phyloP scores from a whole-genome alignment of 2,888 invertebrate species.

The Platerodrilus igneus region DNA sequence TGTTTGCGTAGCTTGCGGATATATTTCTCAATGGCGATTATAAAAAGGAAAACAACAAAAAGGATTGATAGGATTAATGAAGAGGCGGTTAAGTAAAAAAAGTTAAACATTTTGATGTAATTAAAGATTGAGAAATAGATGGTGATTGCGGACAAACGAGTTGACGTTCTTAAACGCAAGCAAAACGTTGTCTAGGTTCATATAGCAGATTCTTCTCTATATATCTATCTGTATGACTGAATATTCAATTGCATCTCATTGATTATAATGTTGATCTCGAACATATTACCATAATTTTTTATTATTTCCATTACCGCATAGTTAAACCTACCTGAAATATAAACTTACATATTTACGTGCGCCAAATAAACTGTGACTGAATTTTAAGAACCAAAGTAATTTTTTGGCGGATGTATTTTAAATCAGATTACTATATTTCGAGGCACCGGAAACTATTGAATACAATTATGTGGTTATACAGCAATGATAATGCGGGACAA shows the following conservation, averaged over 20 bases:
- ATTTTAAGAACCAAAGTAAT: no score
- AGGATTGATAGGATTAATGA: slow-evolving; percentile 22
- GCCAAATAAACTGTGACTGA: no score
- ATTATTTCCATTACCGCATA: no score
- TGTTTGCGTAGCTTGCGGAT: neutral
- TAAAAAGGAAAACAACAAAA: slow-evolving; percentile 12
- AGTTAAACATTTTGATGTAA: slow-evolving; percentile 13
- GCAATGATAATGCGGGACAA: no score
- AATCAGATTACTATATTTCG: no score
- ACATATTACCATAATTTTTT: no score
- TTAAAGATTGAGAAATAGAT: slow-evolving; percentile 3
- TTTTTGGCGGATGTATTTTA: no score
- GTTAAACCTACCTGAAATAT: no score
- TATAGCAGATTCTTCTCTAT: slow-evolving; percentile 10
- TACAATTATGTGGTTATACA: no score
- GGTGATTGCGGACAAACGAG: slow-evolving; percentile 16
- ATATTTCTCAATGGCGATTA: slow-evolving; percentile 13
- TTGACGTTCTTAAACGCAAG: slow-evolving; percentile 16
- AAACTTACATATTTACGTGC: no score
- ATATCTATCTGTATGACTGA: slow-evolving; percentile 9
- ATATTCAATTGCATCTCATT: slow-evolving; percentile 22
- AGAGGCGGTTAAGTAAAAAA: slow-evolving; percentile 21
- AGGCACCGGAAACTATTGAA: no score
- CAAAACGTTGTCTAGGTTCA: slow-evolving; percentile 21
- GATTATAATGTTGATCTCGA: slow-evolving; percentile 20